phyloP scores from a whole-genome alignment of 2,797 vertebrate genomes.

The Galagoides demidoff region DNA sequence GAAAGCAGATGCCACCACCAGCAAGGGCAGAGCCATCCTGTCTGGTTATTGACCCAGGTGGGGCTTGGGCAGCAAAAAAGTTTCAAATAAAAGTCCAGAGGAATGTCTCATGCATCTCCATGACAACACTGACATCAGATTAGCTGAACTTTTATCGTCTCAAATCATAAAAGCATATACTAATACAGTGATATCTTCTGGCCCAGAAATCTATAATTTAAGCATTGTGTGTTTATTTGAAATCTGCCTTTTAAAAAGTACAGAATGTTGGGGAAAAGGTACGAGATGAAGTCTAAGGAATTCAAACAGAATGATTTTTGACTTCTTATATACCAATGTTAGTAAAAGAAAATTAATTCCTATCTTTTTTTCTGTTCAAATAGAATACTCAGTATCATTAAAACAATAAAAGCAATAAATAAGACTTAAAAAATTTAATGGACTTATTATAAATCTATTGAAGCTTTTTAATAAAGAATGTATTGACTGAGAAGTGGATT shows the following conservation, averaged over 20 bases:
- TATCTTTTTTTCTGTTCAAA: background rate
- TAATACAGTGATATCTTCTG: background rate
- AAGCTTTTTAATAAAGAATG: conserved; percentile 42
- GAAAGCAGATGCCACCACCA: background rate
- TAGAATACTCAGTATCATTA: background rate
- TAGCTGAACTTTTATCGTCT: background rate
- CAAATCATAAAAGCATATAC: background rate
- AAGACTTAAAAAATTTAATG: conserved; percentile 36
- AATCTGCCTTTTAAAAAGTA: conserved; percentile 21
- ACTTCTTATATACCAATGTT: too few relatives aligned
- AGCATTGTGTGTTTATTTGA: background rate
- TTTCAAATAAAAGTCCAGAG: background rate
- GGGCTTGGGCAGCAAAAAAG: background rate
- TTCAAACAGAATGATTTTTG: background rate
- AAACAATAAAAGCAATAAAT: conserved; percentile 48
- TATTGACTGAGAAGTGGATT: conserved; percentile 27
- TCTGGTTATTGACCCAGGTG: too few relatives aligned
- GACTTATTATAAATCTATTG: conserved; percentile 39
- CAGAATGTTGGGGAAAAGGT: background rate
- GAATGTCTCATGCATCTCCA: background rate
- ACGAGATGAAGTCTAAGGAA: background rate
- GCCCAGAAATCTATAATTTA: background rate
- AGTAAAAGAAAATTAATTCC: background rate
- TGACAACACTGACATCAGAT: background rate
- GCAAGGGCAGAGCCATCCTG: background rate